These are phyloP conservation scores for Andrena bicolor DNA, from an alignment of 2,888 invertebrate species.

Conservation along the genomic window DNA sequence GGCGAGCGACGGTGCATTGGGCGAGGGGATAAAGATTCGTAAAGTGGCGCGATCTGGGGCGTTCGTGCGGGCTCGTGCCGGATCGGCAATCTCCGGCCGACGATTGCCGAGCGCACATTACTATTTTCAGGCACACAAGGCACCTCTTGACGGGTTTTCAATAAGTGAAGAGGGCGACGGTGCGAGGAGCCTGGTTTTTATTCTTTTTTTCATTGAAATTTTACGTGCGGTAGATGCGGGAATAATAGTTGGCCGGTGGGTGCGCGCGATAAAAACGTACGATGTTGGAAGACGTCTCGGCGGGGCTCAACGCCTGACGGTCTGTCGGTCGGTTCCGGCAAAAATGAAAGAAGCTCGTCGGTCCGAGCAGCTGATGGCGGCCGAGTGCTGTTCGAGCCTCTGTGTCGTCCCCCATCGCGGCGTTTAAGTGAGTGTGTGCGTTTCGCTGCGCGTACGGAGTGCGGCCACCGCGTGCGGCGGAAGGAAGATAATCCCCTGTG, in stretches of 20 bases:
- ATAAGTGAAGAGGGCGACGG: slow-evolving; percentile 81
- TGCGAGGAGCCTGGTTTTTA: slow-evolving; percentile 68
- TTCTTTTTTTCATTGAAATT: slow-evolving; percentile 74
- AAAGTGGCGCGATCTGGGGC: slow-evolving; percentile 72
- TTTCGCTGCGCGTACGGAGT: slow-evolving; percentile 48
- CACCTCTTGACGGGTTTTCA: slow-evolving; percentile 82
- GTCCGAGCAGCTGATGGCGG: slow-evolving; percentile 83
- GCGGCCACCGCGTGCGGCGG: slow-evolving; percentile 54
- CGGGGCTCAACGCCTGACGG: slow-evolving; percentile 74
- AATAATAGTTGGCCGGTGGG: slow-evolving; percentile 63
- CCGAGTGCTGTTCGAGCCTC: slow-evolving; percentile 78
- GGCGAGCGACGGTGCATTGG: not conserved
- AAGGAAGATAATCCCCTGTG: slow-evolving; percentile 57
- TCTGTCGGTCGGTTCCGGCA: slow-evolving; percentile 69
- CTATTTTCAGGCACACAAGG: slow-evolving; percentile 84
- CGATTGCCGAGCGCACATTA: slow-evolving; percentile 81
- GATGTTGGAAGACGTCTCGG: slow-evolving; percentile 75
- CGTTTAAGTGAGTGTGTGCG: slow-evolving; percentile 65
- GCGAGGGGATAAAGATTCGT: slow-evolving; percentile 45
- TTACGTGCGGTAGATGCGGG: slow-evolving; percentile 65
- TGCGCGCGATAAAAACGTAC: slow-evolving; percentile 58
- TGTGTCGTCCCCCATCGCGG: slow-evolving; percentile 71
- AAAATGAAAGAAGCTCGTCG: slow-evolving; percentile 80
- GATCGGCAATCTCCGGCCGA: slow-evolving; percentile 74
- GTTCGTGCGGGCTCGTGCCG: slow-evolving; percentile 60